Evolutionary conservation across 2,797 vertebrate genomes (phyloP), one percentile per base, ranked within the genome.

Genomic region (Melanotaenia parkinsoni): DNA sequence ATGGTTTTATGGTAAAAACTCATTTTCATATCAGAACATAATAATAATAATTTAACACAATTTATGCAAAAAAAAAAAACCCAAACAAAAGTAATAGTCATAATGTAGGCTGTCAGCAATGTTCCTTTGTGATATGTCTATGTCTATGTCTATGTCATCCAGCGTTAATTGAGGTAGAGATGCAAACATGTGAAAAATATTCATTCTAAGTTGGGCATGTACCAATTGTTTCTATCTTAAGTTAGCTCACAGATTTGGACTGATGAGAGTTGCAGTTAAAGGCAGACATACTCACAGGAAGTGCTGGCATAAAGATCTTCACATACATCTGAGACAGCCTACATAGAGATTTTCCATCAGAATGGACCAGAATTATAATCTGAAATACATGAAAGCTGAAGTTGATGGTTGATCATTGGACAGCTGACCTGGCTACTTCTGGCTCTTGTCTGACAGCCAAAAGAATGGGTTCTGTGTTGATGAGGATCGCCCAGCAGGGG

Each of bases 291-390:
- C 97, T 96, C 93, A 99, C 98, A 12, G 97, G 97, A 74, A 99
- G 96, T 1, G 96, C 95, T 30, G 96, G 95, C 87, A 98, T 95
- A 73, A 97, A 97, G 86, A 97, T 95, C 88, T 94, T 95, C 87
- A 98, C 96, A 2, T 98, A 99, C 63, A 92, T 33, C 86, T 98
- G 96, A 63, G 96, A 92, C 67, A 98, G 74, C 88, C 98, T 99
- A 71, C 54, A 64, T 11, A 77, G 30, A 80, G 5, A 67, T 57
- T 65, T 40, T 13, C 2, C 4, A 51, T 79, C 37, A 78, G 8
- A 58, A 72, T 40, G 2, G 24, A 26, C 6, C 16, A 24, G 3
- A 58, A 20, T 0, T 0, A 63, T 7, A 24, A 22, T 51, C 16
- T 8, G 5, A 56, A 63, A 16, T 51, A 32, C 0, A 53, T 30